Conservation (phyloP, 2,888 invertebrate genomes). For the Melieria picta region DNA sequence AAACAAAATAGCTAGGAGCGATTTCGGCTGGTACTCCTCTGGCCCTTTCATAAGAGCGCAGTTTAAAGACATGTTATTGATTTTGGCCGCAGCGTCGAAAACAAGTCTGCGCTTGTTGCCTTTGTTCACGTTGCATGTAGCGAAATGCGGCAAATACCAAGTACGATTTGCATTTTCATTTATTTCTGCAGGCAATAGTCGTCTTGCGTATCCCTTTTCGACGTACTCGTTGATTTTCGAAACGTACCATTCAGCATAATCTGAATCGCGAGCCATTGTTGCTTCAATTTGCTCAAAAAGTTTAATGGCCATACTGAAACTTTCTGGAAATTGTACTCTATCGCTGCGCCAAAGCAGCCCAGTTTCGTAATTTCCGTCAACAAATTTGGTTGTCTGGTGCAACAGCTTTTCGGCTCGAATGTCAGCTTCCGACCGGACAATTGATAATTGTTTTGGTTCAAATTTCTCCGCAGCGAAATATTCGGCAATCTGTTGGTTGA, state of each 20-base stretch:
- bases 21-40: background rate
- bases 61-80: conserved; percentile 8
- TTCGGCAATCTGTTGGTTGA: background rate
- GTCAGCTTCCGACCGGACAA: background rate
- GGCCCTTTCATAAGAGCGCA: background rate
- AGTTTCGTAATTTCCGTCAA: background rate
- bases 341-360: conserved; percentile 12
- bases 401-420: background rate
- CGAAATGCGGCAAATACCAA: conserved; percentile 19
- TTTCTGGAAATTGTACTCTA: conserved; percentile 10
- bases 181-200: conserved; percentile 1
- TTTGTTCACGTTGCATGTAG: conserved; percentile 15
- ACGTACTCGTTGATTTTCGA: conserved; percentile 9
- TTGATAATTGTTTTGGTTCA: background rate
- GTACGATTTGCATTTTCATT: background rate
- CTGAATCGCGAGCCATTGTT: conserved; percentile 5
- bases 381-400: conserved; percentile 8
- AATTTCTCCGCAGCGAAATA: conserved; percentile 2
- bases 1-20: background rate
- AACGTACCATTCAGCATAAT: background rate
- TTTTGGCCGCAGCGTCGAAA: conserved; percentile 13
- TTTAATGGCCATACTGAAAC: conserved; percentile 20
- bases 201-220: conserved; percentile 15
- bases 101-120: conserved; percentile 13
- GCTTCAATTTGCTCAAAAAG: conserved; percentile 11